These are phyloP conservation scores for Schizopygopsis pylzovi DNA, from an alignment of 2,797 vertebrate species.

Conservation along the genomic window DNA sequence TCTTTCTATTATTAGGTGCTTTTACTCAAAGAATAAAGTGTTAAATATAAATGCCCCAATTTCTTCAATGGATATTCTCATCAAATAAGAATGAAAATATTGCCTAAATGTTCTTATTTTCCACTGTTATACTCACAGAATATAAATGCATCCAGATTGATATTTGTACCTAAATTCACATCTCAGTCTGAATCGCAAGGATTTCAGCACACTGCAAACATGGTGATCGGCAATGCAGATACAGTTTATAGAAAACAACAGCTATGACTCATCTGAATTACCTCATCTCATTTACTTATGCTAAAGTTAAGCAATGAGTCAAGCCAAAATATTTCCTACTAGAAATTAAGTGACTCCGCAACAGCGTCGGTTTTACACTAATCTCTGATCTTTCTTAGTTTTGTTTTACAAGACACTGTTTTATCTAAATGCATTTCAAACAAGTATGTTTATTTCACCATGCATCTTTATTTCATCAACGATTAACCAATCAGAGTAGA, in stretches of 20 bases:
- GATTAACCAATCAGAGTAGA: background rate
- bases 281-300: background rate
- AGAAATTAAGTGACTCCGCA: background rate
- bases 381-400: background rate
- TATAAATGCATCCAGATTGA: background rate
- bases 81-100: background rate
- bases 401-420: constrained; percentile 8
- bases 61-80: background rate
- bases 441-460: background rate
- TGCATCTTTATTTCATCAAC: background rate
- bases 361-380: background rate
- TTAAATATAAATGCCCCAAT: background rate
- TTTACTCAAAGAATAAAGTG: background rate
- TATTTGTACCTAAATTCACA: background rate
- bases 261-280: constrained; percentile 26
- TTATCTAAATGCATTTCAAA: background rate
- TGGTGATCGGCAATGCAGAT: background rate
- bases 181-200: background rate
- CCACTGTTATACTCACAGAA: background rate
- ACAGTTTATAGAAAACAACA: background rate
- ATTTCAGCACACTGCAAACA: constrained; percentile 6
- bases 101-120: background rate
- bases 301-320: background rate
- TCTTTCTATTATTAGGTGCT: constrained; percentile 1
- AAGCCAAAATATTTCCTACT: background rate